phyloP scores from a whole-genome alignment of 2,113 vertebrate genomes.

The Lutjanus erythropterus region DNA sequence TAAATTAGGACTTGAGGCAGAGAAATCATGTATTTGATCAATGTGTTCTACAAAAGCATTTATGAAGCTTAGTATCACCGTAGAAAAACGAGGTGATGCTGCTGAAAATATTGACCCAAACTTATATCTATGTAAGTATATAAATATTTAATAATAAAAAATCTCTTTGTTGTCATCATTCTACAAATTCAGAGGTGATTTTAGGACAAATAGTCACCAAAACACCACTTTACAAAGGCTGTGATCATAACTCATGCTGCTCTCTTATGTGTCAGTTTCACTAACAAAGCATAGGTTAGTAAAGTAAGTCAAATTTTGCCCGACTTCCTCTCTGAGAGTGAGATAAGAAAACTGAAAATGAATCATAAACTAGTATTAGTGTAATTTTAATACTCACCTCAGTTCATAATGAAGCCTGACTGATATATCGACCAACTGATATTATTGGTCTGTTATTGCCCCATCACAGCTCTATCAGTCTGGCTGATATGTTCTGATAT shows the following conservation, averaged over 20 bases:
- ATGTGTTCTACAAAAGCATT: not conserved
- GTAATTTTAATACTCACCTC: not conserved
- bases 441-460: too few species aligned
- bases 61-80: not conserved
- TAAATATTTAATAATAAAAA: not conserved
- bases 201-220: not conserved
- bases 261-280: not conserved
- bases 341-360: slow-evolving; percentile 8
- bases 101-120: not conserved
- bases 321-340: not conserved
- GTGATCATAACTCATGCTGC: not conserved
- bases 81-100: not conserved
- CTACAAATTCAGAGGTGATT: not conserved
- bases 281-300: not conserved
- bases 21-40: not conserved
- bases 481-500: too few species aligned
- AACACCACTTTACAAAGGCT: not conserved
- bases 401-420: too few species aligned
- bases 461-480: too few species aligned
- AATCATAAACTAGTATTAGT: not conserved
- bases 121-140: not conserved
- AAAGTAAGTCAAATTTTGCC: not conserved
- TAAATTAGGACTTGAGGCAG: not conserved
- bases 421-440: too few species aligned
- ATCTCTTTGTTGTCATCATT: not conserved